Conservation (phyloP, 2,888 invertebrate species). For the Mamestra brassicae region DNA sequence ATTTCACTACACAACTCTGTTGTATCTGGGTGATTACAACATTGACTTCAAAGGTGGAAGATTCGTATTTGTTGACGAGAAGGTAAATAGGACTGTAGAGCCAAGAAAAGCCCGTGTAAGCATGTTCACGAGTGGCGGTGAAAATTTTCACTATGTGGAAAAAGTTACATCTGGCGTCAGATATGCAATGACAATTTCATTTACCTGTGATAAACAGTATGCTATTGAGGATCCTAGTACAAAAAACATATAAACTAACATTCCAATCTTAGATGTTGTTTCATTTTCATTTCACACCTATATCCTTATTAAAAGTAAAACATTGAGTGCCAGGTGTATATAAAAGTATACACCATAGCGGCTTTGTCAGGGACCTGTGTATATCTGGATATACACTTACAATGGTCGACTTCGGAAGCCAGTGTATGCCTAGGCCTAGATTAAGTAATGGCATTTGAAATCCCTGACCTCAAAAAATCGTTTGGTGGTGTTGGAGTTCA, state of each 20-base stretch:
- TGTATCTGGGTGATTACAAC: slow-evolving; percentile 94
- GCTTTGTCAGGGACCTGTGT: too few relatives aligned
- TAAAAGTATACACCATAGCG: too few relatives aligned
- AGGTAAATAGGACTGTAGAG: slow-evolving; percentile 93
- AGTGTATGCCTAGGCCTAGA: too few relatives aligned
- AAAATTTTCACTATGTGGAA: slow-evolving; percentile 96
- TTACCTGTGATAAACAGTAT: slow-evolving; percentile 94
- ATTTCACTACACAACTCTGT: slow-evolving; percentile 96
- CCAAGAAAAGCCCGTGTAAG: slow-evolving; percentile 95
- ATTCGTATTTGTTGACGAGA: slow-evolving; percentile 94
- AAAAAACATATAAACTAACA: slow-evolving; percentile 65
- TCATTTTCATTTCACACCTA: slow-evolving; percentile 19
- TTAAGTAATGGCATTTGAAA: too few relatives aligned
- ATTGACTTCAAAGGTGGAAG: slow-evolving; percentile 96
- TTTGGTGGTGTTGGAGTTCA: too few relatives aligned
- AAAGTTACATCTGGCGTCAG: slow-evolving; percentile 94
- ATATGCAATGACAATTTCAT: slow-evolving; percentile 96
- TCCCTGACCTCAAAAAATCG: too few relatives aligned
- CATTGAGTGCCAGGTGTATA: too few relatives aligned
- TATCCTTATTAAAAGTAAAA: too few relatives aligned
- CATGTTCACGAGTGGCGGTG: slow-evolving; percentile 96
- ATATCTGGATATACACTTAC: too few relatives aligned
- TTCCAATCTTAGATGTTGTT: slow-evolving; percentile 52
- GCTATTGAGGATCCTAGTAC: slow-evolving; percentile 91
- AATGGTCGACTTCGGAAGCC: too few relatives aligned